Evolutionary conservation across 2,797 vertebrate species (phyloP).

Genomic region (Brachyrhaphis roseni): DNA sequence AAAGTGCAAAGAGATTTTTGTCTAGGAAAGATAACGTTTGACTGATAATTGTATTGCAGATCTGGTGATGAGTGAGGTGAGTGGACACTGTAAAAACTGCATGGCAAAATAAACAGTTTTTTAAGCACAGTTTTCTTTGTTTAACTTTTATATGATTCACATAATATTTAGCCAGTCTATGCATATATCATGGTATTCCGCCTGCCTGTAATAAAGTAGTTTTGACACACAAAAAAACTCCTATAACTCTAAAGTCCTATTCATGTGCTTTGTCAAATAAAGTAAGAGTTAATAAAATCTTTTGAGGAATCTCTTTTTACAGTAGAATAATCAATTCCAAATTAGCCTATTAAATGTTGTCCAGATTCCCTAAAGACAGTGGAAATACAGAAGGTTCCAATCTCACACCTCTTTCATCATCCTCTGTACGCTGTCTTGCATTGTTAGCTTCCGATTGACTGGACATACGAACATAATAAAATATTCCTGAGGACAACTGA

Average conservation of each 20-base stretch:
- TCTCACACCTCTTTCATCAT: background rate
- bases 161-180: background rate
- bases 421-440: background rate
- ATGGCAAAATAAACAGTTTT: constrained; percentile 7
- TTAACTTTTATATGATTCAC: background rate
- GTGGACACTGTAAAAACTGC: constrained; percentile 15
- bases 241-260: background rate
- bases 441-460: background rate
- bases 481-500: background rate
- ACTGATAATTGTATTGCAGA: constrained; percentile 4
- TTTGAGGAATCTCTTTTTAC: background rate
- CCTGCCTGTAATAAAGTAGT: background rate
- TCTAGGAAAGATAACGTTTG: background rate
- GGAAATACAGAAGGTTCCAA: background rate
- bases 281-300: background rate
- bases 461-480: background rate
- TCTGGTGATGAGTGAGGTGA: constrained; percentile 9
- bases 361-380: background rate
- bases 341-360: background rate
- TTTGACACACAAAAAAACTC: background rate
- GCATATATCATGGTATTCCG: background rate
- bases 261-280: background rate
- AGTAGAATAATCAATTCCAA: background rate
- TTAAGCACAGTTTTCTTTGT: background rate
- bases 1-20: constrained; percentile 23